Evolutionary conservation across 30 jellyfish, hydroid and myxozoan genomes (phyloP).

Genomic region (Turritopsis rubra): DNA sequence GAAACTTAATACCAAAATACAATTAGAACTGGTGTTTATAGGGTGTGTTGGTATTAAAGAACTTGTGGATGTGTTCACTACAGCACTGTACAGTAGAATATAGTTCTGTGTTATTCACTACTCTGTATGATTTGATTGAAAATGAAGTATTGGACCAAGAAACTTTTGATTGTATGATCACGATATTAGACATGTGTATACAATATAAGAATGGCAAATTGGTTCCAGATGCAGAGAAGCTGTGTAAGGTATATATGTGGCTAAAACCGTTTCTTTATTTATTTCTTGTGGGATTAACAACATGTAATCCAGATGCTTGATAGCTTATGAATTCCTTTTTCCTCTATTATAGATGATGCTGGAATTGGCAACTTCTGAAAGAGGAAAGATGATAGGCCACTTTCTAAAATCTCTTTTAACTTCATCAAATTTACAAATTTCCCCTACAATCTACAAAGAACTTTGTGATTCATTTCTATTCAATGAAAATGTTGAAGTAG

Average conservation of each 20-base stretch:
- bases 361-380: background rate
- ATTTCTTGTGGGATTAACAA: background rate
- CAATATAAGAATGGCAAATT: slow-evolving; percentile 14
- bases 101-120: background rate
- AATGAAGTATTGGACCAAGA: background rate
- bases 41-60: background rate
- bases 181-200: background rate
- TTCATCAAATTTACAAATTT: background rate
- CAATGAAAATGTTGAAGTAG: background rate
- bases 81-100: slow-evolving; percentile 9
- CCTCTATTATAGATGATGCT: background rate
- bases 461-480: background rate
- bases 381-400: background rate
- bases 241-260: background rate
- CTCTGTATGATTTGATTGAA: background rate
- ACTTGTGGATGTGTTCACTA: background rate
- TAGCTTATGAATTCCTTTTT: background rate
- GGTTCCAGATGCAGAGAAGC: background rate
- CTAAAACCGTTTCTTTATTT: too few relatives aligned
- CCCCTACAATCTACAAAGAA: background rate
- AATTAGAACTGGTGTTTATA: background rate
- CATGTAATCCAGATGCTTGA: background rate
- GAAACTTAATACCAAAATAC: too few relatives aligned
- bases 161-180: background rate
- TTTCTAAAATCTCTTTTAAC: background rate